Percentiles rank a stretch among this genome's conserved stretches.
phyloP scores from a whole-genome alignment of 2,113 vertebrate genomes.

The Ginglymostoma cirratum region DNA sequence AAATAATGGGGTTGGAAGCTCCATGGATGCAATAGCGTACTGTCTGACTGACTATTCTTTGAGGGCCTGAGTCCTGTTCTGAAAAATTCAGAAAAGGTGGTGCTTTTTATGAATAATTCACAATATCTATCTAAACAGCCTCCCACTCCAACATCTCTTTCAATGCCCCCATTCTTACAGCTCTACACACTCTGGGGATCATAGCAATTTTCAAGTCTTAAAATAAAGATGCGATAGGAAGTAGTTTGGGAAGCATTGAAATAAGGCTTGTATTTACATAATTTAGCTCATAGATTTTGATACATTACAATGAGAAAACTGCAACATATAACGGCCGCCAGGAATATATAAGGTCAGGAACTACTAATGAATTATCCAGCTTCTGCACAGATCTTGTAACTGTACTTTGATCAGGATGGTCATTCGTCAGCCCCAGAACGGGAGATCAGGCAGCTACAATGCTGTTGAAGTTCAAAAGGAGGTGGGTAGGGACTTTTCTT shows the following conservation, averaged over 20 bases:
- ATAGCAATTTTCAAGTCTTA: too few species aligned
- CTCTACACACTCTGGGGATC: too few species aligned
- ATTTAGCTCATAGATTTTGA: background rate
- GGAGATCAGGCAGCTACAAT: background rate
- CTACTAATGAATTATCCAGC: background rate
- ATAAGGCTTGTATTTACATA: background rate
- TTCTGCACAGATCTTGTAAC: background rate
- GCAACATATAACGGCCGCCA: background rate
- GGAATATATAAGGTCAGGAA: background rate
- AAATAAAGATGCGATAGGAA: too few species aligned
- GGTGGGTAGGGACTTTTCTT: background rate
- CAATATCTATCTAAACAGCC: too few species aligned
- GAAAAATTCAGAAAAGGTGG: too few species aligned
- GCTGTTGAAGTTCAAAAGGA: background rate
- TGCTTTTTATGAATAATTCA: too few species aligned
- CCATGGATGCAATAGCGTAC: too few species aligned
- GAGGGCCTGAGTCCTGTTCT: too few species aligned
- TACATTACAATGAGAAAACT: background rate
- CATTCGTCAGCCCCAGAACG: background rate
- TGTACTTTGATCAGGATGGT: background rate
- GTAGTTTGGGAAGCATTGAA: background rate
- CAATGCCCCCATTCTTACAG: too few species aligned
- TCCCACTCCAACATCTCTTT: too few species aligned
- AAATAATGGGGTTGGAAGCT: too few species aligned
- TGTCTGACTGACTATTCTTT: too few species aligned